Conservation (phyloP, 2,797 vertebrate species). For the Poeciliopsis turneri region DNA sequence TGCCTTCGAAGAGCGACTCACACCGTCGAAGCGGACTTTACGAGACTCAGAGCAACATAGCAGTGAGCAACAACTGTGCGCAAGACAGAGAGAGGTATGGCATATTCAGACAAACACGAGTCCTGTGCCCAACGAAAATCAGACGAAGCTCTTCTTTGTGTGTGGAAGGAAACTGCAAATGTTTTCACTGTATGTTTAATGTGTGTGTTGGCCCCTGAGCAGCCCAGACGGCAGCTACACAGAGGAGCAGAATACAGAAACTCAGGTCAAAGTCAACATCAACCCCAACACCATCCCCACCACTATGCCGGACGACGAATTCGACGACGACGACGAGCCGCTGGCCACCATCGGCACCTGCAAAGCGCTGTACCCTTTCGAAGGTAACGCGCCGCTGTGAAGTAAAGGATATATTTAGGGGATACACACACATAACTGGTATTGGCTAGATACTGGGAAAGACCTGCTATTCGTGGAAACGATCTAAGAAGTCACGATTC, state of each 20-base stretch:
- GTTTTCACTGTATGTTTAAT: conserved; percentile 86
- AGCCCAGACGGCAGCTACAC: conserved; percentile 99
- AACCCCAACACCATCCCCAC: conserved; percentile 56
- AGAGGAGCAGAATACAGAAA: conserved; percentile 96
- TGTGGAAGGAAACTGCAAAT: conserved; percentile 34
- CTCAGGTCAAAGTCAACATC: conserved; percentile 84
- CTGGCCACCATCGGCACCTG: conserved; percentile 95
- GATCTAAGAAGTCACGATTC: neutral
- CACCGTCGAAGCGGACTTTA: conserved; percentile 86
- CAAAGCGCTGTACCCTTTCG: conserved; percentile 96
- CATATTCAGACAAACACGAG: conserved; percentile 52
- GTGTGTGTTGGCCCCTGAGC: conserved; percentile 92
- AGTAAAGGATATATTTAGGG: too few species aligned
- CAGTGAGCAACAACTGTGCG: conserved; percentile 88
- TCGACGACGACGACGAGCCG: conserved; percentile 94
- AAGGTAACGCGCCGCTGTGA: conserved; percentile 80
- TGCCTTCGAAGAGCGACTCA: conserved; percentile 85
- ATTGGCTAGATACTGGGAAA: neutral
- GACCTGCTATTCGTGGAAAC: conserved; percentile 9
- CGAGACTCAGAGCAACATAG: conserved; percentile 85
- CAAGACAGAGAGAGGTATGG: conserved; percentile 99
- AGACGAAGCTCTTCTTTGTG: neutral
- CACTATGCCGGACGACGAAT: conserved; percentile 87
- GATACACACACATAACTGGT: neutral
- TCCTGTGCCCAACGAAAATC: neutral